Evolutionary conservation across 2,888 invertebrate species (phyloP).

Genomic region (Acronicta alni): DNA sequence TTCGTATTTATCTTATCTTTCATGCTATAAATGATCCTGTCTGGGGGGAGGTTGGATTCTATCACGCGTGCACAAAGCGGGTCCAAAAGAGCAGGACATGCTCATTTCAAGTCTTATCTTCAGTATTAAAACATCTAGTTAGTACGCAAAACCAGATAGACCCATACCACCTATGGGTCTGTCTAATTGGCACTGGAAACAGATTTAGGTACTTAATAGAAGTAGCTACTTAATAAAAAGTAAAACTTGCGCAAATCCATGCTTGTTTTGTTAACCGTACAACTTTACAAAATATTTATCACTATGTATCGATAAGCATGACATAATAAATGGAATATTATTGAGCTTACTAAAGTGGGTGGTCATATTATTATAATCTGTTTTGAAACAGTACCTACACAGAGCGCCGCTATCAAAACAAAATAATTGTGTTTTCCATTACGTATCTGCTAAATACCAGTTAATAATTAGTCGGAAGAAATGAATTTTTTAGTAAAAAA

Average conservation of each 20-base stretch:
- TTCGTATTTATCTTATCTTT: neutral
- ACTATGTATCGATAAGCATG: slow-evolving; percentile 41
- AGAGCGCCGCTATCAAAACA: slow-evolving; percentile 51
- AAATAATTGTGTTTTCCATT: slow-evolving; percentile 49
- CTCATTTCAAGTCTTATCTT: neutral
- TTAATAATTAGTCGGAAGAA: neutral
- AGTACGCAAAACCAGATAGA: neutral
- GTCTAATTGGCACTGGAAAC: no score
- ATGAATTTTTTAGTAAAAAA: slow-evolving; percentile 22
- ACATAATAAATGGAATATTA: slow-evolving; percentile 58
- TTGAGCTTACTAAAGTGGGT: slow-evolving; percentile 42
- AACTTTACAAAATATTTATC: slow-evolving; percentile 47
- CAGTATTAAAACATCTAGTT: neutral
- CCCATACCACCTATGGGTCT: no score
- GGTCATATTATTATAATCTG: slow-evolving; percentile 43
- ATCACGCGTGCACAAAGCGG: neutral
- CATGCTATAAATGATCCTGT: neutral
- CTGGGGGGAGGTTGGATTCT: neutral
- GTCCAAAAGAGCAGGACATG: slow-evolving; percentile 1
- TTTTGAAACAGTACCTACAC: slow-evolving; percentile 54
- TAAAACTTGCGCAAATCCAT: neutral
- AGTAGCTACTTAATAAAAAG: no score
- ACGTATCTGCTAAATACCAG: slow-evolving; percentile 31
- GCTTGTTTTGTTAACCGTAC: neutral
- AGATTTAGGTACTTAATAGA: no score